Evolutionary conservation across 2,113 vertebrate genomes (phyloP).

Genomic region (Helogale parvula): DNA sequence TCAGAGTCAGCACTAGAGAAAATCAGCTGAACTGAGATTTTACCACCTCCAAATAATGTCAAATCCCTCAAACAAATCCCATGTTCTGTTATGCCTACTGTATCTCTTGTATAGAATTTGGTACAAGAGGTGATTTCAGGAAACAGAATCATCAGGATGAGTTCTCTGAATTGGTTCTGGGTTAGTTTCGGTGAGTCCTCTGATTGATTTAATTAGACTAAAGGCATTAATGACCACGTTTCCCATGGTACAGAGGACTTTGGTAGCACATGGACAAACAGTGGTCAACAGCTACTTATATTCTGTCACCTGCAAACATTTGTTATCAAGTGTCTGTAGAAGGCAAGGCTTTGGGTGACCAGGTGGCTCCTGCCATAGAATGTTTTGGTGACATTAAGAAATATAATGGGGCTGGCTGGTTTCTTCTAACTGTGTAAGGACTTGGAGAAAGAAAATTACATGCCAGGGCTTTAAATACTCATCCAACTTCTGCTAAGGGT

Average conservation of each 20-base stretch:
- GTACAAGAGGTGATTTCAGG: background rate
- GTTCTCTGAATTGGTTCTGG: background rate
- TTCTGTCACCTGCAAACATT: background rate
- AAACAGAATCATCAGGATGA: background rate
- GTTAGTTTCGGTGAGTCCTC: background rate
- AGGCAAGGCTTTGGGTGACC: background rate
- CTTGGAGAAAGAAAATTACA: background rate
- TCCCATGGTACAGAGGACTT: background rate
- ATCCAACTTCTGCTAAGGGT: background rate
- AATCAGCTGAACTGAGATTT: background rate
- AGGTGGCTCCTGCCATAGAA: background rate
- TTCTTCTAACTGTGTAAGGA: background rate
- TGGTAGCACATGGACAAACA: background rate
- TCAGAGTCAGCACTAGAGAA: background rate
- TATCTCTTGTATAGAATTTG: background rate
- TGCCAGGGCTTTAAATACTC: background rate
- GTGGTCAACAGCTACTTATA: background rate
- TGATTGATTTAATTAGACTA: background rate
- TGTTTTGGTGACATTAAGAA: background rate
- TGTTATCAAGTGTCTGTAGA: background rate
- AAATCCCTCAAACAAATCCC: background rate
- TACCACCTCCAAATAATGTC: background rate
- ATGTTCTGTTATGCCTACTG: background rate
- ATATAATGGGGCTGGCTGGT: background rate
- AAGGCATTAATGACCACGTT: background rate